Conservation (phyloP, 2,888 invertebrate genomes). For the Druceiella hillmani region DNA sequence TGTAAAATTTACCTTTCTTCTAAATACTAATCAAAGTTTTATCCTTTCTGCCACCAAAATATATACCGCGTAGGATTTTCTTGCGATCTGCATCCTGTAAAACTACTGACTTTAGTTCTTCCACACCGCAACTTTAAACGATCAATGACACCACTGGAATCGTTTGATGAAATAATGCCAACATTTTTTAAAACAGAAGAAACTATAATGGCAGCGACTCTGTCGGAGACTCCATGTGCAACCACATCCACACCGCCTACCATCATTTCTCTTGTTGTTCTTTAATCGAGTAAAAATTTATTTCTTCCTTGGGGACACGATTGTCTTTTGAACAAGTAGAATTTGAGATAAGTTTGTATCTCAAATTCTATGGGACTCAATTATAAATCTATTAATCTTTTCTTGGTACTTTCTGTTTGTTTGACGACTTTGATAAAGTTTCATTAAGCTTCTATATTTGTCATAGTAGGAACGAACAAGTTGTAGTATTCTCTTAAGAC, state of each 20-base stretch:
- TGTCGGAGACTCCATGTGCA: conserved; percentile 17
- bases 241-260: conserved; percentile 10
- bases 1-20: too few relatives aligned
- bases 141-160: conserved; percentile 14
- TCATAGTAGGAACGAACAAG: conserved; percentile 9
- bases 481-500: conserved; percentile 9
- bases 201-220: conserved; percentile 15
- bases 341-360: conserved; percentile 11
- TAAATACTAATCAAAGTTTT: too few relatives aligned
- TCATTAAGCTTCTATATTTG: too few relatives aligned
- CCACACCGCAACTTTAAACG: conserved; percentile 15
- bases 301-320: conserved; percentile 9
- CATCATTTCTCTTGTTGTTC: conserved; percentile 13
- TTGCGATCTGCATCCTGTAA: conserved; percentile 8
- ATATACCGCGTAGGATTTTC: too few relatives aligned
- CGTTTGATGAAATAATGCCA: conserved; percentile 14
- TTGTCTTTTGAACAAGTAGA: conserved; percentile 8
- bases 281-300: conserved; percentile 9
- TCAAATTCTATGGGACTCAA: conserved; percentile 9
- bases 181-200: conserved; percentile 15
- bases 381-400: conserved; percentile 8
- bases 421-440: conserved; percentile 13
- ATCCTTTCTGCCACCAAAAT: too few relatives aligned
- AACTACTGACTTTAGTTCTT: conserved; percentile 8
- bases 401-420: conserved; percentile 13